These are phyloP conservation scores for Papilio protenor DNA, from an alignment of 2,888 invertebrate species.

Conservation along the genomic window DNA sequence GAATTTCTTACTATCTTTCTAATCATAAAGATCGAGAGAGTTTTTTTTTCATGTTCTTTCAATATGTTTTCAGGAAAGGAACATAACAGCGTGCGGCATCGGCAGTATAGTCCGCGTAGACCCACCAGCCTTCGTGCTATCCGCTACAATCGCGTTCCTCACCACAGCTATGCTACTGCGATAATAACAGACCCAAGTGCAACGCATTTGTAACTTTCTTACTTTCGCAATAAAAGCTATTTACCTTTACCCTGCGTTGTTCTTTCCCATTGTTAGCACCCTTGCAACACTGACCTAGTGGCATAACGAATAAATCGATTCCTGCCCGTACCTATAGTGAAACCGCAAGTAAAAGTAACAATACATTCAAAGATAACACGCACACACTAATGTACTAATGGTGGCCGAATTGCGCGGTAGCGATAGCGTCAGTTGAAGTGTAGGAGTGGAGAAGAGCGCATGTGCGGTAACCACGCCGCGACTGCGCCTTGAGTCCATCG, in stretches of 20 bases:
- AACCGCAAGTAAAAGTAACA: constrained; percentile 43
- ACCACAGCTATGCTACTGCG: constrained; percentile 51
- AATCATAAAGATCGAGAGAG: not conserved
- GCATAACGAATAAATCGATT: constrained; percentile 68
- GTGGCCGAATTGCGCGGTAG: constrained; percentile 45
- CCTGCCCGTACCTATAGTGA: constrained; percentile 39
- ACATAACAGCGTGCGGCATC: constrained; percentile 72
- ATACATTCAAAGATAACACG: constrained; percentile 48
- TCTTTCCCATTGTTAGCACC: constrained; percentile 44
- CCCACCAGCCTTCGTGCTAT: constrained; percentile 52
- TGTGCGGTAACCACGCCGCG: constrained; percentile 62
- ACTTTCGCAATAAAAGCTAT: constrained; percentile 76
- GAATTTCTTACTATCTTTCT: not conserved
- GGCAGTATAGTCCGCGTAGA: constrained; percentile 63
- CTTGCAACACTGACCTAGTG: constrained; percentile 70
- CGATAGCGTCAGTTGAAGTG: constrained; percentile 54
- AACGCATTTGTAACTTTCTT: constrained; percentile 77
- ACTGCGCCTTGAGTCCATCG: constrained; percentile 59
- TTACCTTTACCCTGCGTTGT: constrained; percentile 58
- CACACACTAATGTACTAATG: constrained; percentile 41
- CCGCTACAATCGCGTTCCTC: constrained; percentile 54
- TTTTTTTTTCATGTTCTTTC: constrained; percentile 20
- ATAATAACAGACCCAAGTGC: constrained; percentile 48
- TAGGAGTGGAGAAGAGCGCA: constrained; percentile 66
- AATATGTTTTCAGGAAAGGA: constrained; percentile 64